Percentiles rank a stretch among this genome's conserved stretches.
Conservation (phyloP, 2,797 vertebrate species). For the Lophotriccus pileatus region DNA sequence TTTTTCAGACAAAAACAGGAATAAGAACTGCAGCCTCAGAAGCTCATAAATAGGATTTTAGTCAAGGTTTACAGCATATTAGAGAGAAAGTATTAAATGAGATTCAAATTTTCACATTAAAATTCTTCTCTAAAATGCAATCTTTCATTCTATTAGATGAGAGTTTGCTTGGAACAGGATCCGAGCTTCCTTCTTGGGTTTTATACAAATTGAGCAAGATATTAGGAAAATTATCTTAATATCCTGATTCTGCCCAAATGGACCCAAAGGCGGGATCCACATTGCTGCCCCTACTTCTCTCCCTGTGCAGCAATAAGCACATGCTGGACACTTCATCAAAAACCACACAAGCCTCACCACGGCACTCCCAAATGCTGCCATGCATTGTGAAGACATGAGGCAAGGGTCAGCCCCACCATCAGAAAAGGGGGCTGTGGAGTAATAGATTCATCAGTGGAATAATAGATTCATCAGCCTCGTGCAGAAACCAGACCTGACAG, state of each 20-base stretch:
- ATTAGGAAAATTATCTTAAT: neutral
- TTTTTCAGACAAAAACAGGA: neutral
- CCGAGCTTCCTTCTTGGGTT: neutral
- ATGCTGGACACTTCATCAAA: neutral
- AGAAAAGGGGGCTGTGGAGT: neutral
- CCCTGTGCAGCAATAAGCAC: neutral
- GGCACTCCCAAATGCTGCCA: neutral
- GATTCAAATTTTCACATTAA: neutral
- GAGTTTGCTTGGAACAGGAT: neutral
- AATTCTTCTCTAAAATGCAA: neutral
- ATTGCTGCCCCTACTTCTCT: neutral
- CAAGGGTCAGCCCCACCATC: neutral
- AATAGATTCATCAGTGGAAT: neutral
- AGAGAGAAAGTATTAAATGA: neutral
- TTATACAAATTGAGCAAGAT: neutral
- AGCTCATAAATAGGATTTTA: neutral
- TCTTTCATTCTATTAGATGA: neutral
- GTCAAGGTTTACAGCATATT: neutral
- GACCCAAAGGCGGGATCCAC: neutral
- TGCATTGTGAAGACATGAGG: rapidly evolving
- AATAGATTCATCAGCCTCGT: neutral
- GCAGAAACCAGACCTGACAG: neutral
- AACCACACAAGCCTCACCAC: neutral
- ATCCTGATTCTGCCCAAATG: neutral
- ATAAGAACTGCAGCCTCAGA: neutral